Evolutionary conservation across 1,140 invertebrate genomes (phyloP).

Genomic region (Aphidius ervi): DNA sequence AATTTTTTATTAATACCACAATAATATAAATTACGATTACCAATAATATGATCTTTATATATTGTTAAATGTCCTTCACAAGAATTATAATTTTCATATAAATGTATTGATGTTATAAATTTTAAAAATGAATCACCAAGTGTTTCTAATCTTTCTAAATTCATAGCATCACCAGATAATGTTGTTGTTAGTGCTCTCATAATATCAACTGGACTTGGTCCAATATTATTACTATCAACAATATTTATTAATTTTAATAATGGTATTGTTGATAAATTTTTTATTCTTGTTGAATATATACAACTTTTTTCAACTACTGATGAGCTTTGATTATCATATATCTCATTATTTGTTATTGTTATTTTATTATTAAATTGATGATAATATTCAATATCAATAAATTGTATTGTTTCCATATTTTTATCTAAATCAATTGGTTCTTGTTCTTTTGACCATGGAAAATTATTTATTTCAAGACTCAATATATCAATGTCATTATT

Average conservation of each 20-base stretch:
- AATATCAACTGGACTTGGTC: slow-evolving; percentile 33
- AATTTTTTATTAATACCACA: slow-evolving; percentile 57
- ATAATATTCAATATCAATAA: slow-evolving; percentile 68
- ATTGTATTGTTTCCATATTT: slow-evolving; percentile 55
- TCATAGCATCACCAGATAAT: slow-evolving; percentile 70
- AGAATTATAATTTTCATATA: slow-evolving; percentile 66
- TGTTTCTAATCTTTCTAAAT: slow-evolving; percentile 80
- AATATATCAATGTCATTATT: slow-evolving; percentile 11
- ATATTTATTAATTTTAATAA: slow-evolving; percentile 26
- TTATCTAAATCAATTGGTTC: slow-evolving; percentile 65
- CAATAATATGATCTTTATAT: slow-evolving; percentile 72
- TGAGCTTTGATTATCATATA: background rate
- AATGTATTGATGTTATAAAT: slow-evolving; percentile 67
- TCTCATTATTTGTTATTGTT: background rate
- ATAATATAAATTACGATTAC: slow-evolving; percentile 77
- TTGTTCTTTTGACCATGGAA: slow-evolving; percentile 55
- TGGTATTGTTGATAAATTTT: slow-evolving; percentile 15
- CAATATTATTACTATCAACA: slow-evolving; percentile 1
- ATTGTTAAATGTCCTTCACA: slow-evolving; percentile 75
- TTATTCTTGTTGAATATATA: slow-evolving; percentile 18
- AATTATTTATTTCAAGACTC: slow-evolving; percentile 34
- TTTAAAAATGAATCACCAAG: slow-evolving; percentile 89
- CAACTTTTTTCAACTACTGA: slow-evolving; percentile 5
- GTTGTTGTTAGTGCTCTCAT: slow-evolving; percentile 66
- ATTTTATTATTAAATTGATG: slow-evolving; percentile 51